These are phyloP conservation scores for Drosophila tristis DNA, from an alignment of 1,140 invertebrate genomes.

Conservation along the genomic window DNA sequence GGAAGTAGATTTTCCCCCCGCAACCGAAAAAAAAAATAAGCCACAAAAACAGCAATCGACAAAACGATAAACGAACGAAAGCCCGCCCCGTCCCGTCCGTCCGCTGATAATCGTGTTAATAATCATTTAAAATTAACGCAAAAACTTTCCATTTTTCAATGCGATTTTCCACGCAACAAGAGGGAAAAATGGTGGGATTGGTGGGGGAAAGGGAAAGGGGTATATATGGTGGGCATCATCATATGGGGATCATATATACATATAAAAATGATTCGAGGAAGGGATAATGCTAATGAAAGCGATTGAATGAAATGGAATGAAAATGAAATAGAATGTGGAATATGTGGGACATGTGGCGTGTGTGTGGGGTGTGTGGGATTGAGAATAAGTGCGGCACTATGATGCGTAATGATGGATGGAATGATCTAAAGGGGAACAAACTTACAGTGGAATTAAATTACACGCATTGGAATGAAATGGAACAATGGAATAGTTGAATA, in stretches of 20 bases:
- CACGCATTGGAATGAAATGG: slow-evolving; percentile 5
- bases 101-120: slow-evolving; percentile 48
- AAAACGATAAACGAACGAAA: slow-evolving; percentile 22
- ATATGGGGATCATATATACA: too few relatives aligned
- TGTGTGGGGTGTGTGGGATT: too few relatives aligned
- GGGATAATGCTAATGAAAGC: slow-evolving; percentile 46
- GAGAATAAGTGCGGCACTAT: too few relatives aligned
- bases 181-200: neutral
- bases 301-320: slow-evolving; percentile 35
- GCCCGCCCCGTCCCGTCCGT: too few relatives aligned
- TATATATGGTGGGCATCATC: too few relatives aligned
- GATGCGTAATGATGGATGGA: too few relatives aligned
- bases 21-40: slow-evolving; percentile 3
- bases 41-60: slow-evolving; percentile 27
- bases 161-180: slow-evolving; percentile 24
- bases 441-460: too few relatives aligned
- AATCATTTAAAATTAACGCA: slow-evolving; percentile 51
- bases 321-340: slow-evolving; percentile 19
- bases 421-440: too few relatives aligned
- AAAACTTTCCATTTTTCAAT: slow-evolving; percentile 50
- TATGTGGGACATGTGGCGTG: too few relatives aligned
- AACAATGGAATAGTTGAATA: slow-evolving; percentile 14
- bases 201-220: neutral
- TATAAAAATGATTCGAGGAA: slow-evolving; percentile 1
- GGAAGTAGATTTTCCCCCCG: slow-evolving; percentile 30